These are phyloP conservation scores for Chelonus insularis DNA, from an alignment of 1,140 invertebrate genomes.

Conservation along the genomic window DNA sequence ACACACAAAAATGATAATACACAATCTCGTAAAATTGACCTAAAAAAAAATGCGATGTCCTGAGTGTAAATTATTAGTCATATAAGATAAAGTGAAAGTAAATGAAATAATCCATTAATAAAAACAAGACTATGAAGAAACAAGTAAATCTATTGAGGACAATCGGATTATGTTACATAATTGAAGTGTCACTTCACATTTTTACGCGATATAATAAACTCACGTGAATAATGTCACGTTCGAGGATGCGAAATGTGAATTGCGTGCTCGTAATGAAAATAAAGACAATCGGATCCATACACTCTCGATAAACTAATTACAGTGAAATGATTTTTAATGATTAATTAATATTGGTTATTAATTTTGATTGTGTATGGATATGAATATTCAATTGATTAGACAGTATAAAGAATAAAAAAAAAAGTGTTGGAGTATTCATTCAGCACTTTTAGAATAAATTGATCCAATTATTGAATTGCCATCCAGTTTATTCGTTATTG, in stretches of 20 bases:
- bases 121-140: no score
- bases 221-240: conserved; percentile 16
- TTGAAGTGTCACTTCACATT: conserved; percentile 17
- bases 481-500: no score
- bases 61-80: not conserved
- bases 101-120: no score
- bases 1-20: no score
- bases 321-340: not conserved
- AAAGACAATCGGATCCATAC: conserved; percentile 10
- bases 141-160: not conserved
- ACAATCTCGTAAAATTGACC: no score
- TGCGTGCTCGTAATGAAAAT: conserved; percentile 27
- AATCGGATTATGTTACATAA: conserved; percentile 23
- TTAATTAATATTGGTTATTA: not conserved
- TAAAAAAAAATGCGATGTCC: no score
- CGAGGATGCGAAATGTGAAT: conserved; percentile 16
- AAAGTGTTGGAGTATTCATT: not conserved
- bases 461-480: no score
- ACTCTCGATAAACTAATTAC: not conserved
- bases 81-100: not conserved
- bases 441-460: not conserved
- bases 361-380: no score
- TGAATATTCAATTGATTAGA: no score
- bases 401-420: no score
- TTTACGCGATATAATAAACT: conserved; percentile 2